Conservation (phyloP, 1,140 invertebrate species). For the Pseudomyrmex dendroicus region DNA sequence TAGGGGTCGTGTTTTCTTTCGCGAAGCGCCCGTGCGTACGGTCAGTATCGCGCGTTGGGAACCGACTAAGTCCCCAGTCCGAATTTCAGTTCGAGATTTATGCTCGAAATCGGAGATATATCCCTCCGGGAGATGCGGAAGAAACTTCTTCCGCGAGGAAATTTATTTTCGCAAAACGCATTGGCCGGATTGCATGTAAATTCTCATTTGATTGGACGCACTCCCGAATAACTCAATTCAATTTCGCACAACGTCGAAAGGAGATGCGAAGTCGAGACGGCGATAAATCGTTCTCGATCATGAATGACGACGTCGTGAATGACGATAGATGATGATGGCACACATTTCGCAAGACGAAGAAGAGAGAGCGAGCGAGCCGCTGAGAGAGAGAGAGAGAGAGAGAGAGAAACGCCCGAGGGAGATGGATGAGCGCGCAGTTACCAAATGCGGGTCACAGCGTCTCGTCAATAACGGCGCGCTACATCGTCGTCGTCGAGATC, state of each 20-base stretch:
- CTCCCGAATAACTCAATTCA: conserved; percentile 11
- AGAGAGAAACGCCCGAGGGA: conserved; percentile 42
- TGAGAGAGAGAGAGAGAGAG: not conserved
- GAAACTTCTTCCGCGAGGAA: not conserved
- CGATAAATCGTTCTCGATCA: conserved; percentile 44
- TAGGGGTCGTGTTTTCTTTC: conserved; percentile 9
- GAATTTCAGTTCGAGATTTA: conserved; percentile 6
- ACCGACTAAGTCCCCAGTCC: not conserved
- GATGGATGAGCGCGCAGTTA: conserved; percentile 69
- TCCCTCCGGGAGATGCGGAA: too few relatives aligned
- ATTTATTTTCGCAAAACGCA: too few relatives aligned
- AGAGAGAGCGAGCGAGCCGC: not conserved
- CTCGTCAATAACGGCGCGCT: conserved; percentile 71
- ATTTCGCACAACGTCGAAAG: conserved; percentile 4
- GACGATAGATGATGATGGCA: conserved; percentile 40
- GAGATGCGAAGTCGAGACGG: conserved; percentile 12
- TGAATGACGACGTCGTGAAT: conserved; percentile 29
- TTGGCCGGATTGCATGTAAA: not conserved
- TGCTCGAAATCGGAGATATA: conserved; percentile 43
- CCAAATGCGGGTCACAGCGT: conserved; percentile 73
- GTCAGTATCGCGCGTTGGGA: not conserved
- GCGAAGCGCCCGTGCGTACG: not conserved
- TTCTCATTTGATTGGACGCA: conserved; percentile 11
- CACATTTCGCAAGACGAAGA: not conserved
- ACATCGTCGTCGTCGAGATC: conserved; percentile 60